Base-by-base conservation (phyloP, 2,888 invertebrate genomes). In the Clitarchus hookeri region DNA sequence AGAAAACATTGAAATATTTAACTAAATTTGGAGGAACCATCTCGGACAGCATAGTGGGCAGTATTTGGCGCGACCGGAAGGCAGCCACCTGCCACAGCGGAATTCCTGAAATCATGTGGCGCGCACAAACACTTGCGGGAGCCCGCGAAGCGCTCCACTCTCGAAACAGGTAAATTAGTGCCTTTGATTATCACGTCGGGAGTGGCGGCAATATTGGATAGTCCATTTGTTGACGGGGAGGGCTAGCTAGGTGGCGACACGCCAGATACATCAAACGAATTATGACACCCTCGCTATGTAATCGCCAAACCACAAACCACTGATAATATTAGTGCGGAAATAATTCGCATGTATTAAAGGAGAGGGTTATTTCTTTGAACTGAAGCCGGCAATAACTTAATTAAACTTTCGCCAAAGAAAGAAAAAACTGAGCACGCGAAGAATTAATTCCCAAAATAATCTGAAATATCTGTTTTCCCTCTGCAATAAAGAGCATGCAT, bases 161-260 rank as follows among this genome's bases (percentile, higher is more conserved):
- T 19, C 65, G 65, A n/a, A 65, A 65, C 65, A 65, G 65, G 65
- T 65, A n/a, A 65, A 65, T 65, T 65, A 65, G 65, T 19, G 65
- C 48, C 65, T 65, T 65, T 65, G 65, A 65, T 65, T 65, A 65
- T 65, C 65, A 65, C 65, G 65, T n/a, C n/a, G 65, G 16, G 65
- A 65, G 65, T 65, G 65, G 19, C 65, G 65, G 65, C 65, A n/a
- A 65, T 65, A 65, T 65, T 65, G 65, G n/a, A 65, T 65, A 65
- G 65, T 23, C 19, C 19, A 65, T 65, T 65, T n/a, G 65, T 65
- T 65, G 65, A 19, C 65, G 65, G 65, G n/a, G 11, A 48, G 48
- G 6, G 16, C 48, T 16, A 0, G 48, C 12, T 16, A 48, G 12
- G n/a, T 65, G 65, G 65, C 65, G 65, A 65, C 19, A 65, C 65